Percentiles rank a stretch among this genome's conserved stretches.
These are phyloP conservation scores for Prolemur simus DNA, from an alignment of 2,113 vertebrate genomes.

Conservation along the genomic window DNA sequence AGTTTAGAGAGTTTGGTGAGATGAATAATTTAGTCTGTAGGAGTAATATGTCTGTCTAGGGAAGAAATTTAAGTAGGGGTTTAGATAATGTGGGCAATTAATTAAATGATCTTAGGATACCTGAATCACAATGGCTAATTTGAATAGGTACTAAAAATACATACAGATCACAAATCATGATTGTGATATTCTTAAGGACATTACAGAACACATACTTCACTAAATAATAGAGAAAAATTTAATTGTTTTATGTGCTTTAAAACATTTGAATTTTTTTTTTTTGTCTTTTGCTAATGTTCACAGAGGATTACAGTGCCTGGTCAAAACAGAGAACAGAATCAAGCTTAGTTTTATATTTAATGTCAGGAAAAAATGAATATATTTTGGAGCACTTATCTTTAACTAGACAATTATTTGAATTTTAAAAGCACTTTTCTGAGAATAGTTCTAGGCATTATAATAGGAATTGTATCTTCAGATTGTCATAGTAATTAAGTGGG, in stretches of 20 bases:
- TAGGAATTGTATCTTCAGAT: neutral
- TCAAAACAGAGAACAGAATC: constrained; percentile 29
- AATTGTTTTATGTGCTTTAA: constrained; percentile 26
- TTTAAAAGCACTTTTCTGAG: constrained; percentile 42
- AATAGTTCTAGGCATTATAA: neutral
- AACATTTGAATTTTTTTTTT: constrained; percentile 3
- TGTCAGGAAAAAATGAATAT: neutral
- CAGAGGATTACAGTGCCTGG: neutral
- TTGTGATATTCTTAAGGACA: constrained; percentile 4
- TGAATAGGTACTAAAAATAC: constrained; percentile 60
- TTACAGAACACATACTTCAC: neutral
- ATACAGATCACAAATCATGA: constrained; percentile 47
- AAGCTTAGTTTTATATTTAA: constrained; percentile 38
- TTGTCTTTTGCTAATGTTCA: constrained; percentile 12
- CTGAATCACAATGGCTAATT: constrained; percentile 63
- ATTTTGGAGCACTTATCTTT: constrained; percentile 13
- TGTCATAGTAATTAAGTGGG: neutral
- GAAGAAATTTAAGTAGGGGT: constrained; percentile 86
- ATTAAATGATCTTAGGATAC: constrained; percentile 68
- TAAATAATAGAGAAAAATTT: constrained; percentile 37
- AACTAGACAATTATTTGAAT: constrained; percentile 10
- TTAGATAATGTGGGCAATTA: constrained; percentile 77
- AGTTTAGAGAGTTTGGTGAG: constrained; percentile 81
- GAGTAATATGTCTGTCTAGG: constrained; percentile 86
- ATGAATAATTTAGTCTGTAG: constrained; percentile 93